A percentile compares a stretch with the other conserved stretches of the same genome.
phyloP scores from a whole-genome alignment of 2,797 vertebrate genomes.

The Cossypha dichroa region DNA sequence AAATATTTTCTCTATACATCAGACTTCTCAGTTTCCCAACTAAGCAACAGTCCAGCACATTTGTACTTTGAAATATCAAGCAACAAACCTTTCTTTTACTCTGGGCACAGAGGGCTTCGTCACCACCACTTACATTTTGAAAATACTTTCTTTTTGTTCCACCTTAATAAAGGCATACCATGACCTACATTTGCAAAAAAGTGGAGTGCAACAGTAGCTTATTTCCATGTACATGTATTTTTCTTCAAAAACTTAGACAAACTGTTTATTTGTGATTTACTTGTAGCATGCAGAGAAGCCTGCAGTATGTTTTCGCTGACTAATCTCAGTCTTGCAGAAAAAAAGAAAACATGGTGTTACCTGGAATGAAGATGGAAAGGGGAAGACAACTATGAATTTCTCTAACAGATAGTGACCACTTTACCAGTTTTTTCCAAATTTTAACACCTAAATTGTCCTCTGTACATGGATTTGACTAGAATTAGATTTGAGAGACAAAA shows the following conservation, averaged over 20 bases:
- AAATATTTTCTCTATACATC: background rate
- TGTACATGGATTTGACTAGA: background rate
- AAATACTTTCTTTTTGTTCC: background rate
- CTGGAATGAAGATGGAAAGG: background rate
- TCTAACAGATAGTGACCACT: background rate
- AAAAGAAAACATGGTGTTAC: rapidly evolving
- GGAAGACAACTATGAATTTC: background rate
- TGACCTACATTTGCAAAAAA: background rate
- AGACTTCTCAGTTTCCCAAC: background rate
- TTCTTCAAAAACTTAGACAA: background rate
- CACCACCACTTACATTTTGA: background rate
- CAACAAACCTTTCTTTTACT: background rate
- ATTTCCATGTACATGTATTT: background rate
- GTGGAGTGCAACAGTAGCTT: background rate
- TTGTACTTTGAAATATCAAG: background rate
- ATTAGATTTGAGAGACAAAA: background rate
- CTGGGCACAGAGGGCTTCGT: background rate
- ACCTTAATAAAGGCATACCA: background rate
- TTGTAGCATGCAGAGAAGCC: background rate
- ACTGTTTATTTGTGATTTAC: background rate
- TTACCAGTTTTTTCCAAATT: background rate
- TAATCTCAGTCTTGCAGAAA: background rate
- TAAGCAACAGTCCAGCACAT: background rate
- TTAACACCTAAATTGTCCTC: background rate
- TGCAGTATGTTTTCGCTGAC: background rate